phyloP scores from a whole-genome alignment of 2,888 invertebrate species.

The Volucella zonaria region DNA sequence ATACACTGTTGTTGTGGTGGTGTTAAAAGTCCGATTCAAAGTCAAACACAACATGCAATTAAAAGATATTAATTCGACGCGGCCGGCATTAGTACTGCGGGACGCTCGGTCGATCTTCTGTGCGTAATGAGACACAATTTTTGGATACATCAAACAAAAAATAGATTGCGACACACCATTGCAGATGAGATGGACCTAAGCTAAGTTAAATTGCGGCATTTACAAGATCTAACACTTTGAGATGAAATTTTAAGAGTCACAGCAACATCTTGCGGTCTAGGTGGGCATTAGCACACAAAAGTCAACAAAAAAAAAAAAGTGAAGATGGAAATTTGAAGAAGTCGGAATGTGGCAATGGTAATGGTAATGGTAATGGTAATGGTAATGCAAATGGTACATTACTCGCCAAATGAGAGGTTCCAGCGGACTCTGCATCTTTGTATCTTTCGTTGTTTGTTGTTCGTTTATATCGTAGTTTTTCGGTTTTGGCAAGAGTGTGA shows the following conservation, averaged over 20 bases:
- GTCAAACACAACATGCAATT: constrained; percentile 61
- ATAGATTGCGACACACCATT: neutral
- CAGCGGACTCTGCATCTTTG: neutral
- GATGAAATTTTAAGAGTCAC: constrained; percentile 1
- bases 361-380: neutral
- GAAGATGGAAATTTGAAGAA: constrained; percentile 11
- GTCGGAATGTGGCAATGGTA: constrained; percentile 10
- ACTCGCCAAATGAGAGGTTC: constrained; percentile 14
- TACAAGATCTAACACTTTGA: neutral
- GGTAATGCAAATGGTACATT: neutral
- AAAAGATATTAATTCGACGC: constrained; percentile 54
- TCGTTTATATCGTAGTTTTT: neutral
- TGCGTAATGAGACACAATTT: constrained; percentile 30
- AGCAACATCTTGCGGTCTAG: neutral
- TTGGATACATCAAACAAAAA: neutral
- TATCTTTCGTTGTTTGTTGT: neutral
- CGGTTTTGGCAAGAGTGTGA: constrained; percentile 39
- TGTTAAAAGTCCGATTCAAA: constrained; percentile 54
- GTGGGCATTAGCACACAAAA: no score
- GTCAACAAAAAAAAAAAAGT: neutral
- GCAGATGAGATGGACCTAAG: constrained; percentile 7
- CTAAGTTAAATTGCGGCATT: constrained; percentile 19
- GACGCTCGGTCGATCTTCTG: neutral
- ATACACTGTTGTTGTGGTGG: neutral
- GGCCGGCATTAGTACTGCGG: neutral